Evolutionary conservation across 1,140 invertebrate genomes (phyloP).

Genomic region (Lucilia cuprina): DNA sequence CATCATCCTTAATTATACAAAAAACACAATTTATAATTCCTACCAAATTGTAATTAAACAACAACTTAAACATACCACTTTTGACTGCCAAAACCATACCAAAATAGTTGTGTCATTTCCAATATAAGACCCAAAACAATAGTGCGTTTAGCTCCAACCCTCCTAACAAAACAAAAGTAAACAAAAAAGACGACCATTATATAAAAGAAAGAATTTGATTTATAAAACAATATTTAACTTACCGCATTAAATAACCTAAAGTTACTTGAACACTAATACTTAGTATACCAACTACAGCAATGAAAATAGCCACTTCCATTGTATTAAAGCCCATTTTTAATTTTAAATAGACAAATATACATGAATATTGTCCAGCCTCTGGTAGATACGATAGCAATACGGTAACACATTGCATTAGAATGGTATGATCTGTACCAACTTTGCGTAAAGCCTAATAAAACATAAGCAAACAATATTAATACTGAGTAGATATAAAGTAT

Average conservation of each 20-base stretch:
- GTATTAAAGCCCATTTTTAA: conserved; percentile 96
- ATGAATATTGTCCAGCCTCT: conserved; percentile 98
- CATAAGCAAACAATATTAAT: neutral
- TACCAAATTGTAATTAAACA: neutral
- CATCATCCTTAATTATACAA: conserved; percentile 84
- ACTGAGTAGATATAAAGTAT: neutral
- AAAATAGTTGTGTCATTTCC: conserved; percentile 96
- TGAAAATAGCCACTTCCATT: conserved; percentile 95
- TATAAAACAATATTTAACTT: conserved; percentile 28
- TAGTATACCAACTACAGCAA: conserved; percentile 94
- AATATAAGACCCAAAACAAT: conserved; percentile 96
- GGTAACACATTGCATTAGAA: conserved; percentile 95
- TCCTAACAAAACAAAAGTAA: conserved; percentile 42
- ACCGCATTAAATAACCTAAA: conserved; percentile 85
- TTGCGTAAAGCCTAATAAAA: conserved; percentile 77
- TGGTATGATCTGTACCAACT: conserved; percentile 94
- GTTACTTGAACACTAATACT: conserved; percentile 95
- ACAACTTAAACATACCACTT: conserved; percentile 59
- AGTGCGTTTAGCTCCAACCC: conserved; percentile 92
- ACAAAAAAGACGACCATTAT: neutral
- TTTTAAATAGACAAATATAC: conserved; percentile 99
- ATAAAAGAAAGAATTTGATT: neutral
- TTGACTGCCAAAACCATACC: conserved; percentile 87
- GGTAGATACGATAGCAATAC: conserved; percentile 98
- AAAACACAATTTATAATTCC: neutral